A percentile compares a stretch with the other conserved stretches of the same genome.
Conservation (phyloP, 2,797 vertebrate species). For the Eleutherodactylus coqui region DNA sequence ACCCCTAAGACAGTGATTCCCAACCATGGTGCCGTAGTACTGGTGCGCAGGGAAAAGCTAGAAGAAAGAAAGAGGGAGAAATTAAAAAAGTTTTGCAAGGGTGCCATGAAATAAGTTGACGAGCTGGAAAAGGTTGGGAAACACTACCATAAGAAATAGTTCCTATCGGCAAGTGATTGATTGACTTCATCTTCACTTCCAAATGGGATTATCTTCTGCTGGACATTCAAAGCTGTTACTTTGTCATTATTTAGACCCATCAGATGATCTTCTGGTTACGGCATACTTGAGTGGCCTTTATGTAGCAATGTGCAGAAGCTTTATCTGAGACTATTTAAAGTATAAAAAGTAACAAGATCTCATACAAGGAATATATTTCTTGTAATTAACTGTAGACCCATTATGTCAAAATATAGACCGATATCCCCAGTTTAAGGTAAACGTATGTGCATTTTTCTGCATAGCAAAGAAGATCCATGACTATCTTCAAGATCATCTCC, state of each 20-base stretch:
- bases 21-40: too few species aligned
- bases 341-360: neutral
- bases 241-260: neutral
- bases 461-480: constrained; percentile 33
- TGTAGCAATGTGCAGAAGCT: neutral
- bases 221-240: neutral
- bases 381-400: neutral
- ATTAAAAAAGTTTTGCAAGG: too few species aligned
- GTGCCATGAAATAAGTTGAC: too few species aligned
- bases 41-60: too few species aligned
- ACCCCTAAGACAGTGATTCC: too few species aligned
- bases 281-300: neutral
- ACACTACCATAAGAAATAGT: too few species aligned
- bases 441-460: neutral
- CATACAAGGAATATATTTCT: neutral
- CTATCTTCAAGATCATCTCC: constrained; percentile 45
- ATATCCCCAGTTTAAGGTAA: constrained; percentile 3
- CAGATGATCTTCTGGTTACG: neutral
- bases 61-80: too few species aligned
- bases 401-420: constrained; percentile 28
- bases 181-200: neutral
- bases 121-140: too few species aligned
- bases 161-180: neutral
- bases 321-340: neutral
- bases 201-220: neutral